Base-by-base conservation (phyloP, 2,797 vertebrate genomes). In the Sus cebifrons region DNA sequence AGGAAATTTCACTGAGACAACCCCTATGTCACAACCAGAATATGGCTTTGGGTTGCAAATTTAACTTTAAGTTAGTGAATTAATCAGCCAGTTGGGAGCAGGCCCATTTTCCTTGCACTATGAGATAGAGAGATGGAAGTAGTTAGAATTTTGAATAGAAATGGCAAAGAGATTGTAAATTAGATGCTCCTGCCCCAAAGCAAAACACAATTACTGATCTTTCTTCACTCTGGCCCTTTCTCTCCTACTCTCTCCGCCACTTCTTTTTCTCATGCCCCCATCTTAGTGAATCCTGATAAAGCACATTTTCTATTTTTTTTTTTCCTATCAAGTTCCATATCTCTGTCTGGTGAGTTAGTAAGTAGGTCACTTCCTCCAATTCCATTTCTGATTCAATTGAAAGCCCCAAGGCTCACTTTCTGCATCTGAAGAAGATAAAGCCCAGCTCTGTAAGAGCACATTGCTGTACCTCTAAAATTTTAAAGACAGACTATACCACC, bases 201-300 rank as follows among this genome's bases (percentile, higher is more conserved):
- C 40, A 93, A 90, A 95, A 71, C 27, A 73, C 4, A 36, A 44
- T 36, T 32, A 71, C 29, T 82, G 56, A 29, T 54, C 8, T 82
- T 85, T 49, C 29, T 74, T 81, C 27, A 82, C 4, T 75, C 40
- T 68, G 36, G 7, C 86, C 13, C 64, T 65, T 65, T 52, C 15
- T 84, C 17, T 16, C 21, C 17, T n/a, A 1, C 29, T 93, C 18
- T 91, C 25, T n/a, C 56, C 81, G 5, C 2, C 8, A 85, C 25
- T 96, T 64, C 13, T 62, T 18, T 77, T 0, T 68, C 56, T 54
- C 71, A 52, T n/a, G 2, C 52, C 94, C 12, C 44, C 20, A 40
- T 89, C 21, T 29, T 89, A 27, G 4, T 97, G 90, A 91, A 81
- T 92, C 79, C 73, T 93, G 49, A 86, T 86, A 83, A 93, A 92